These are phyloP conservation scores for Acanthurus lineatus DNA, from an alignment of 2,797 vertebrate species.

Conservation along the genomic window DNA sequence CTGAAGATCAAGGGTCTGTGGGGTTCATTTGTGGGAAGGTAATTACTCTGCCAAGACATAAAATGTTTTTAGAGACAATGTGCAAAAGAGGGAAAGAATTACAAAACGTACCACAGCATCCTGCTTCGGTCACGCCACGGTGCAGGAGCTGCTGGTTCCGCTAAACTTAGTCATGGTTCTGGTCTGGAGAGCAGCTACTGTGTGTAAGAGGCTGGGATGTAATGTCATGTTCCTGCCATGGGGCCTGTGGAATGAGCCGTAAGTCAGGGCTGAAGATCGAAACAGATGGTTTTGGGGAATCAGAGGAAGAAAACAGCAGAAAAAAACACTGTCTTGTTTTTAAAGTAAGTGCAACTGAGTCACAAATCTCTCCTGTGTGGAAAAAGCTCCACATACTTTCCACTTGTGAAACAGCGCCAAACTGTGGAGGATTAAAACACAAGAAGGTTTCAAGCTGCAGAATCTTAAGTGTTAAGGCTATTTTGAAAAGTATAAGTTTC, in stretches of 20 bases:
- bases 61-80: conserved; percentile 28
- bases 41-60: conserved; percentile 27
- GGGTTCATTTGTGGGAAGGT: neutral
- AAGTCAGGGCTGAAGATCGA: conserved; percentile 15
- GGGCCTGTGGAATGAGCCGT: conserved; percentile 16
- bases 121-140: conserved; percentile 13
- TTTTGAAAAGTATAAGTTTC: neutral
- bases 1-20: neutral
- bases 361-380: conserved; percentile 55
- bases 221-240: conserved; percentile 47
- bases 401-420: conserved; percentile 59
- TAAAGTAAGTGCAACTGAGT: conserved; percentile 53
- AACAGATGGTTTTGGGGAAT: conserved; percentile 45
- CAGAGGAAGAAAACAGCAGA: conserved; percentile 39
- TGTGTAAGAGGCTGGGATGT: conserved; percentile 16
- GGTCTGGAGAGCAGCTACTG: conserved; percentile 46
- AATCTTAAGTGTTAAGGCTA: conserved; percentile 19
- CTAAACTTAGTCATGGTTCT: conserved; percentile 42
- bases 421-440: conserved; percentile 49
- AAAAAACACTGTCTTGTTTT: conserved; percentile 55
- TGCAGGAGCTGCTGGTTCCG: conserved; percentile 21
- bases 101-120: conserved; percentile 1
- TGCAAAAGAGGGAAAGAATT: neutral
- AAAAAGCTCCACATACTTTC: conserved; percentile 67
- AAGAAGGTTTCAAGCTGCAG: conserved; percentile 2